Conservation (phyloP, 2,888 invertebrate species). For the Nomada hirtipes region DNA sequence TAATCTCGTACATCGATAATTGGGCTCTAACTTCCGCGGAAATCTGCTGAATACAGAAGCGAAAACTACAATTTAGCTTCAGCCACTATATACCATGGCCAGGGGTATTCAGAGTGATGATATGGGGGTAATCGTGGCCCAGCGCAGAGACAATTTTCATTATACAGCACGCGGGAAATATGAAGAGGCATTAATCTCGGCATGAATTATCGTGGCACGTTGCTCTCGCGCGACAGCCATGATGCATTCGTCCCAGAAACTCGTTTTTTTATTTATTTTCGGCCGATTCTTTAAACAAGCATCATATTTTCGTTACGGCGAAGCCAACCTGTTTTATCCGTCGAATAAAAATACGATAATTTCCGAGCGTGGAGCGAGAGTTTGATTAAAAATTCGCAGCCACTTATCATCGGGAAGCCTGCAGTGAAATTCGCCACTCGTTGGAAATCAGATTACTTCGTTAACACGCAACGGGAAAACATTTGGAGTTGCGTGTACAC, state of each 20-base stretch:
- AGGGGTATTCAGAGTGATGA: not conserved
- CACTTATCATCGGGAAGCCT: not conserved
- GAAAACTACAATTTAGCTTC: constrained; percentile 7
- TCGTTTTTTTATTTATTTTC: constrained; percentile 23
- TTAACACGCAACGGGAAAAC: not conserved
- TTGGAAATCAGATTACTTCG: not conserved
- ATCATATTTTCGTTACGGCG: not conserved
- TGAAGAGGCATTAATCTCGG: constrained; percentile 43
- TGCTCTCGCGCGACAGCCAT: not conserved
- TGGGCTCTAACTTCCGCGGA: not conserved
- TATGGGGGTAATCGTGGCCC: constrained; percentile 4
- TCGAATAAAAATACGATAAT: constrained; percentile 22
- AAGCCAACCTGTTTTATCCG: constrained; percentile 16
- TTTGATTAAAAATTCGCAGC: not conserved
- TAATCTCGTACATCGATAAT: constrained; percentile 13
- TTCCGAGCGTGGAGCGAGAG: not conserved
- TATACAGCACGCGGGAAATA: constrained; percentile 23
- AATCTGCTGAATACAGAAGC: not conserved
- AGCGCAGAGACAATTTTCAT: constrained; percentile 38
- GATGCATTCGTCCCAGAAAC: not conserved
- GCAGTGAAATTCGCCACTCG: not conserved
- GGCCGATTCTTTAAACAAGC: constrained; percentile 9
- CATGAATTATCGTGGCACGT: constrained; percentile 28
- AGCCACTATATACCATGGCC: constrained; percentile 7
- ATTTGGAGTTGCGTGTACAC: not conserved